phyloP scores from a whole-genome alignment of 2,888 invertebrate genomes.

The Neuroscelio doddi region DNA sequence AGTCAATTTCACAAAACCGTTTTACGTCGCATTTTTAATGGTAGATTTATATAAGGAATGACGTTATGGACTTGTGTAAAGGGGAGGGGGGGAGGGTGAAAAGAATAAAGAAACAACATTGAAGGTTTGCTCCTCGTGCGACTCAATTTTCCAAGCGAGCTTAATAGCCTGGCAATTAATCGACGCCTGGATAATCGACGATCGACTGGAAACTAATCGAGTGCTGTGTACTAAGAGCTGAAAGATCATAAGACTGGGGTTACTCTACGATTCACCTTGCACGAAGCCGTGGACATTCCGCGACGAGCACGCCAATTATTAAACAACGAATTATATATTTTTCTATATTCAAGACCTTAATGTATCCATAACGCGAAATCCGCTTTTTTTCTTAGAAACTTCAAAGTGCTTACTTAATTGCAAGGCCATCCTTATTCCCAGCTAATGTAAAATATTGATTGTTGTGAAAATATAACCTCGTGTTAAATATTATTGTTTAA shows the following conservation, averaged over 20 bases:
- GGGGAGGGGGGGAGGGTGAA: constrained; percentile 6
- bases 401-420: background rate
- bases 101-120: constrained; percentile 8
- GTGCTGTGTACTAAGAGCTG: constrained; percentile 33
- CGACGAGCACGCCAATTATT: constrained; percentile 19
- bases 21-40: constrained; percentile 5
- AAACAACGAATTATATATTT: constrained; percentile 3
- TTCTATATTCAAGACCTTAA: too few species aligned
- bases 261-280: constrained; percentile 36
- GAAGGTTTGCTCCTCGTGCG: constrained; percentile 33
- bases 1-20: constrained; percentile 7
- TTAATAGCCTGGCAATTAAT: constrained; percentile 54
- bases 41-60: constrained; percentile 29
- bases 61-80: constrained; percentile 16
- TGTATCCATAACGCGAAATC: too few species aligned
- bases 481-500: too few species aligned
- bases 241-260: constrained; percentile 37
- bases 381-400: too few species aligned
- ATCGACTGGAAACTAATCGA: constrained; percentile 47
- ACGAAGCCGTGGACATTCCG: constrained; percentile 28
- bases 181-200: constrained; percentile 50
- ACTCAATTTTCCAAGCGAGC: constrained; percentile 44
- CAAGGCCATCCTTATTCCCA: background rate
- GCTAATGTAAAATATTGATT: too few species aligned
- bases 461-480: too few species aligned